phyloP scores from a whole-genome alignment of 1,140 invertebrate genomes.

The Heliconius eleuchia region DNA sequence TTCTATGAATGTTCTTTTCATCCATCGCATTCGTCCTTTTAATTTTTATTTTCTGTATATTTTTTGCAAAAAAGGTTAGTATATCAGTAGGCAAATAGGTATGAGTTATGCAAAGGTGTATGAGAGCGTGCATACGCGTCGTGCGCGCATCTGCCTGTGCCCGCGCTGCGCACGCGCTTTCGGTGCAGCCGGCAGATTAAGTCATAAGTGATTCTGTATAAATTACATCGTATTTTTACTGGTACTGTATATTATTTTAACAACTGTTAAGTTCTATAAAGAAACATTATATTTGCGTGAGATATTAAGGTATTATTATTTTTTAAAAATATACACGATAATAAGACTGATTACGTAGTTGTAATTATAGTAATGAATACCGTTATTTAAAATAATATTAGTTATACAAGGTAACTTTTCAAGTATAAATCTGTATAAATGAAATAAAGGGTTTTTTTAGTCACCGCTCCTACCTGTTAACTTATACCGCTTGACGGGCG shows the following conservation, averaged over 20 bases:
- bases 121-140: conserved; percentile 42
- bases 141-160: conserved; percentile 59
- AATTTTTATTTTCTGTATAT: conserved; percentile 25
- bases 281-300: not conserved
- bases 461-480: conserved; percentile 29
- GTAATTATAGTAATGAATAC: not conserved
- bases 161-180: conserved; percentile 48
- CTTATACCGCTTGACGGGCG: conserved; percentile 47
- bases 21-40: not conserved
- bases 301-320: not conserved
- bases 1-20: not conserved
- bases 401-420: no score
- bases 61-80: conserved; percentile 26
- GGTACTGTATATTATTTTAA: not conserved
- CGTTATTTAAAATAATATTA: not conserved
- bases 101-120: conserved; percentile 46
- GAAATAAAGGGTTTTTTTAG: not conserved
- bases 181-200: conserved; percentile 41
- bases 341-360: not conserved
- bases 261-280: not conserved
- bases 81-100: conserved; percentile 38
- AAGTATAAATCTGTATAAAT: not conserved
- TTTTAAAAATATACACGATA: not conserved
- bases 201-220: not conserved
- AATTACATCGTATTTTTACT: not conserved